Evolutionary conservation across 2,888 invertebrate genomes (phyloP), one percentile per base, ranked within the genome.

Genomic region (Bruchidius siliquastri): DNA sequence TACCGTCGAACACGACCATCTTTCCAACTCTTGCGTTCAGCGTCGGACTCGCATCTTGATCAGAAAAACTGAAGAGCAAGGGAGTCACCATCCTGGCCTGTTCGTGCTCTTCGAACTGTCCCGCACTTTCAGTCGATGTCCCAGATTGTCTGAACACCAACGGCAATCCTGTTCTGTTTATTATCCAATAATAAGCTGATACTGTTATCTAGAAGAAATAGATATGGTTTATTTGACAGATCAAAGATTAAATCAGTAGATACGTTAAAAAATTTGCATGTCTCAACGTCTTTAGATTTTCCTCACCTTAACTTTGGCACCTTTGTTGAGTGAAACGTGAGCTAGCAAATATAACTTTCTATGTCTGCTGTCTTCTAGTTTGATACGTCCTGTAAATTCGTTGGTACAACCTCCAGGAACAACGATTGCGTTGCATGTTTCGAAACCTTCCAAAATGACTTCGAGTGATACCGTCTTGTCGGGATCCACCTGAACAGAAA

Each of bases 141-240:
- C 95, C 95, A 85, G 96, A 97, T 87, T 98, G 98, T 80, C 94
- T 92, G 73, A 98, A 97, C 73, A 99, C 93, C 76, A 99, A 88
- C n/a, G 99, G 98, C 76, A 99, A 88, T 0, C 98, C 98, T 6
- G 97, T 95, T 86, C 95, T 95, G 88, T 99, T 99, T 75, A 99
- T 92, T 79, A 99, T 91, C 98, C 98, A 99, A 88, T 94, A 97
- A 1, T 96, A 94, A 1, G 95, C 94, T 71, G 92, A 93, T 26
- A 98, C 89, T 21, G 91, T 91, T 80, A 96, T 89, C 91, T 92
- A 84, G 30, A 78, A 79, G 75, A 71, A 67, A 68, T 20, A 69
- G 49, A n/a, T 18, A 49, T 18, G 26, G 3, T 26, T 26, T 26
- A 26, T n/a, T n/a, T n/a, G n/a, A 26, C 26, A 8, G 26, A 26